Evolutionary conservation across 2,113 vertebrate genomes (phyloP).

Genomic region (Ammodytes dubius): DNA sequence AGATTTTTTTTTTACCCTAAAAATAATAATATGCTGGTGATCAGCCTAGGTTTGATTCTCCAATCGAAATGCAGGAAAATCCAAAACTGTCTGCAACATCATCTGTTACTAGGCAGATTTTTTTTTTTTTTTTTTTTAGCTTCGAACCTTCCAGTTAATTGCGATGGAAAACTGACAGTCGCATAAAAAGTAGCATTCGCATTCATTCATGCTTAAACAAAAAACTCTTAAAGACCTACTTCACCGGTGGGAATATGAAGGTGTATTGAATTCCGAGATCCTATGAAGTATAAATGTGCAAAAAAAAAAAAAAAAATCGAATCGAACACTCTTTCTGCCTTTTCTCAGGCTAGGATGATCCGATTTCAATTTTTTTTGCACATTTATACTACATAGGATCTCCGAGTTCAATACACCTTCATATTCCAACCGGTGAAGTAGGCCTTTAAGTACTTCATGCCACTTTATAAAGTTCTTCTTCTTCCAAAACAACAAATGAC

Average conservation of each 20-base stretch:
- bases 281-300: too few relatives aligned
- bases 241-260: too few relatives aligned
- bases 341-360: too few relatives aligned
- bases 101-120: constrained; percentile 5
- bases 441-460: too few relatives aligned
- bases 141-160: neutral
- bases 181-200: constrained; percentile 29
- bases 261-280: too few relatives aligned
- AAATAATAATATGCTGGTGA: constrained; percentile 27
- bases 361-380: too few relatives aligned
- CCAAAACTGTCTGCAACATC: neutral
- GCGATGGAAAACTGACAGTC: constrained; percentile 9
- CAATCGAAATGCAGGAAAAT: constrained; percentile 27
- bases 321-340: too few relatives aligned
- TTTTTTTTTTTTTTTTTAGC: neutral
- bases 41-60: constrained; percentile 41
- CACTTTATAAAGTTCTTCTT: constrained; percentile 35
- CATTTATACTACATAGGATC: too few relatives aligned
- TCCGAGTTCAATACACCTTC: too few relatives aligned
- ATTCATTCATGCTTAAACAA: constrained; percentile 5
- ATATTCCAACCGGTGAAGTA: too few relatives aligned
- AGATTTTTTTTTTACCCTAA: constrained; percentile 14
- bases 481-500: constrained; percentile 16
- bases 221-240: too few relatives aligned
- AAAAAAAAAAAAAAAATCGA: too few relatives aligned